These are phyloP conservation scores for Spea hammondii DNA, from an alignment of 2,797 vertebrate genomes.

Conservation along the genomic window DNA sequence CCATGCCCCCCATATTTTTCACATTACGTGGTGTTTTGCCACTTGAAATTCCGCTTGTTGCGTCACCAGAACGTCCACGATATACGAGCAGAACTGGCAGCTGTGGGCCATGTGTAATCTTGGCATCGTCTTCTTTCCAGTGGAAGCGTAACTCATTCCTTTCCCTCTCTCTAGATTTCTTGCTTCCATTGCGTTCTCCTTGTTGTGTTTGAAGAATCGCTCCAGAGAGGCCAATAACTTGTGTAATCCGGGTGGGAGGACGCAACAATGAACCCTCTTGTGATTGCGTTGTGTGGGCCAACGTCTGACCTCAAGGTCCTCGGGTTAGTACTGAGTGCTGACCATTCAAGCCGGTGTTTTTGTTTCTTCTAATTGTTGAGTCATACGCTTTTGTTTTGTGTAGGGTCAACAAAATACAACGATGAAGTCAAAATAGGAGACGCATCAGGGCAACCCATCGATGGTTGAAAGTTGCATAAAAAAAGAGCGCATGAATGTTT, in stretches of 20 bases:
- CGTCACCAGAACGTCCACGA: constrained; percentile 18
- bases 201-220: constrained; percentile 26
- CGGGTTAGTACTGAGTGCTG: not conserved
- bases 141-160: constrained; percentile 1
- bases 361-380: not conserved
- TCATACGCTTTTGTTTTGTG: not conserved
- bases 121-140: constrained; percentile 27
- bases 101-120: constrained; percentile 5
- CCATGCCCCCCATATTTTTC: too few species aligned
- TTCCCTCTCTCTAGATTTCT: constrained; percentile 16
- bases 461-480: too few species aligned
- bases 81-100: constrained; percentile 19
- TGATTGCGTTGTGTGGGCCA: constrained; percentile 18
- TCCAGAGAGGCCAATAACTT: constrained; percentile 18
- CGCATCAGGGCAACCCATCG: too few species aligned
- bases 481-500: too few species aligned
- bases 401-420: too few species aligned
- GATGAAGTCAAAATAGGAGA: too few species aligned
- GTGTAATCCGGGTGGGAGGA: constrained; percentile 21
- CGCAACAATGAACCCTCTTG: constrained; percentile 30
- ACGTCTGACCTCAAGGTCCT: constrained; percentile 8
- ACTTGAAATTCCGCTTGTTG: constrained; percentile 13
- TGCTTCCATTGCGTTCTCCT: constrained; percentile 8
- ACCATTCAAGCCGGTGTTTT: not conserved
- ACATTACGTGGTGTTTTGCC: not conserved